Evolutionary conservation across 30 jellyfish, hydroid and myxozoan genomes (phyloP).

Genomic region (Nemopilema nomurai): DNA sequence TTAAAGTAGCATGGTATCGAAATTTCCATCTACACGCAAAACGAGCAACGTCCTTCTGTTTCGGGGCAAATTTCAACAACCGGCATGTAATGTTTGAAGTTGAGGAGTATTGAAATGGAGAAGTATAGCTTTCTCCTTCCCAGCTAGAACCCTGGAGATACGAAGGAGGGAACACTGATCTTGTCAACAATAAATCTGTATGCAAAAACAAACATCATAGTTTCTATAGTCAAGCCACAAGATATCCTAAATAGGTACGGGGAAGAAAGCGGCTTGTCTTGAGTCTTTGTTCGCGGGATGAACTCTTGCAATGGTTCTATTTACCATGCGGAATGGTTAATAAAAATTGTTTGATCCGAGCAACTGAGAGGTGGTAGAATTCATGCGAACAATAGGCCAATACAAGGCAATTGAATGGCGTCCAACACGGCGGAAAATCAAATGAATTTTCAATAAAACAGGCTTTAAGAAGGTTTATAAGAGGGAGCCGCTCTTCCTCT

Average conservation of each 20-base stretch:
- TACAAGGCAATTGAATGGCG: conserved; percentile 61
- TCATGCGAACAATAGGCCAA: conserved; percentile 58
- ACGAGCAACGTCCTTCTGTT: too few relatives aligned
- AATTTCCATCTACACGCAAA: too few relatives aligned
- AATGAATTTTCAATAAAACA: conserved; percentile 65
- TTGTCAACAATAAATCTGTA: conserved; percentile 1
- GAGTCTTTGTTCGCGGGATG: not conserved
- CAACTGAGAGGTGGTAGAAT: conserved; percentile 70
- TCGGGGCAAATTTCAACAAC: too few relatives aligned
- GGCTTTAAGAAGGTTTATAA: conserved; percentile 52
- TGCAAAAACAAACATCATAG: not conserved
- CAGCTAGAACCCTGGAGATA: conserved; percentile 4
- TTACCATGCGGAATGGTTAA: conserved; percentile 19
- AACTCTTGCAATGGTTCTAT: conserved; percentile 21
- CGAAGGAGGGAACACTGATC: conserved; percentile 1
- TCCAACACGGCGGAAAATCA: conserved; percentile 82
- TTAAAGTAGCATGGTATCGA: too few relatives aligned
- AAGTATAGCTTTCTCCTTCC: too few relatives aligned
- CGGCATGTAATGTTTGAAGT: too few relatives aligned
- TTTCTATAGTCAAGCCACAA: conserved; percentile 22
- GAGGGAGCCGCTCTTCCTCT: conserved; percentile 63
- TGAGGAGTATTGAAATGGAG: too few relatives aligned
- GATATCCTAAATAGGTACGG: not conserved
- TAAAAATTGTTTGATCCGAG: conserved; percentile 33
- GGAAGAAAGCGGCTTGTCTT: conserved; percentile 25